Percentiles rank a stretch among this genome's conserved stretches.
These are phyloP conservation scores for Sitta europaea DNA, from an alignment of 2,113 vertebrate genomes.

Conservation along the genomic window DNA sequence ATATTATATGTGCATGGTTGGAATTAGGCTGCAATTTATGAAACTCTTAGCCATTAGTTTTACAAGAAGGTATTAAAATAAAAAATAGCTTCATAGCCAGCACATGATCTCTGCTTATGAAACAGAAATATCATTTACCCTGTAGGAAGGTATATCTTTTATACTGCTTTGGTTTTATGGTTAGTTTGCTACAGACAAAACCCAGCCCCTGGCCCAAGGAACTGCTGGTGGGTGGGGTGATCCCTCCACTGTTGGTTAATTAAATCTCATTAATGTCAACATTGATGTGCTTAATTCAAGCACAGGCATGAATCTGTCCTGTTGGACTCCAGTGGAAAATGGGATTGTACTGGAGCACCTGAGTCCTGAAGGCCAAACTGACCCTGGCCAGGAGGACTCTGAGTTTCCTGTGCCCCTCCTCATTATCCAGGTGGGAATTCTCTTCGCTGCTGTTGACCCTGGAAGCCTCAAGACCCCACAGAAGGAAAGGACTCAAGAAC, in stretches of 20 bases:
- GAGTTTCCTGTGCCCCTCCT: background rate
- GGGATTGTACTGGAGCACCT: background rate
- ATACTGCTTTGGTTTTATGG: background rate
- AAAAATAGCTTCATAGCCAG: constrained; percentile 7
- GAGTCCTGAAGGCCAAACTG: background rate
- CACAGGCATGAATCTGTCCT: background rate
- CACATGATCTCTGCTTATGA: background rate
- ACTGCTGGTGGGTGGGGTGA: background rate
- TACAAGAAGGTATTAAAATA: constrained; percentile 14
- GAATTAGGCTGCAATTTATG: background rate
- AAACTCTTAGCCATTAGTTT: background rate
- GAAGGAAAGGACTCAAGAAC: background rate
- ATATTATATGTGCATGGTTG: background rate
- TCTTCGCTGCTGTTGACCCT: background rate
- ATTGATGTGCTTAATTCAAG: too few species aligned
- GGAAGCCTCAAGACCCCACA: background rate
- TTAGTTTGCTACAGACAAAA: background rate
- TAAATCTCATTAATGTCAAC: background rate
- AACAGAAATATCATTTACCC: constrained; percentile 5
- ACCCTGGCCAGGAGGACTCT: background rate
- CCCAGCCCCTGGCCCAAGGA: background rate
- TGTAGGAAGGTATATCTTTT: background rate
- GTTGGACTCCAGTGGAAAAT: background rate
- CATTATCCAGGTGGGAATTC: background rate
- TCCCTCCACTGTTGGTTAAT: background rate